phyloP scores from a whole-genome alignment of 2,797 vertebrate species.

The Helarctos malayanus region DNA sequence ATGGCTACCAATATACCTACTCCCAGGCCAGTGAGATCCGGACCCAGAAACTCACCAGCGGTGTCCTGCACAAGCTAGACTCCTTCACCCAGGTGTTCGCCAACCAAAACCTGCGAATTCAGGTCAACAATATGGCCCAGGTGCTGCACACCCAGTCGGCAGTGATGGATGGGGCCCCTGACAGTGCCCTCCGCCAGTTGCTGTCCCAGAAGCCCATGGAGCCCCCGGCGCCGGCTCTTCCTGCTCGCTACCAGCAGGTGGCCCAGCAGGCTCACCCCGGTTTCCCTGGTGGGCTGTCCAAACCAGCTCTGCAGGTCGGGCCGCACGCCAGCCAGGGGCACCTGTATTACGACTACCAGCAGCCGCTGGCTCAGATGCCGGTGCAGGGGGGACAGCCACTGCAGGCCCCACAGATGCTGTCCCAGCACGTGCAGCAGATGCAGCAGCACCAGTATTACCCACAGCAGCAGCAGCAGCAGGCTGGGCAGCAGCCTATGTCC shows the following conservation, averaged over 20 bases:
- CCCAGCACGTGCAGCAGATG: constrained; percentile 89
- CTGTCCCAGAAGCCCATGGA: constrained; percentile 90
- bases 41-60: constrained; percentile 90
- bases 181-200: constrained; percentile 91
- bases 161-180: constrained; percentile 86
- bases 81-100: constrained; percentile 94
- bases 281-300: constrained; percentile 87
- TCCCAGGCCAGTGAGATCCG: constrained; percentile 88
- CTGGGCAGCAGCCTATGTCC: constrained; percentile 87
- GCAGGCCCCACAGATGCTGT: constrained; percentile 88
- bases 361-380: constrained; percentile 88
- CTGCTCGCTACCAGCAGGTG: constrained; percentile 89
- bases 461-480: constrained; percentile 80
- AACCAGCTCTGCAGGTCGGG: constrained; percentile 89
- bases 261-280: constrained; percentile 89
- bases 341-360: constrained; percentile 91
- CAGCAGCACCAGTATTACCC: constrained; percentile 91
- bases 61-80: constrained; percentile 92
- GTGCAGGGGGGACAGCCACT: constrained; percentile 87
- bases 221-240: constrained; percentile 82
- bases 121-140: constrained; percentile 91
- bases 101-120: constrained; percentile 92
- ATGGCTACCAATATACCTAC: constrained; percentile 90
- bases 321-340: constrained; percentile 87
- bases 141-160: constrained; percentile 88